A percentile compares a stretch with the other conserved stretches of the same genome.
Conservation (phyloP, 2,888 invertebrate species). For the Lepeophtheirus nordmannii region DNA sequence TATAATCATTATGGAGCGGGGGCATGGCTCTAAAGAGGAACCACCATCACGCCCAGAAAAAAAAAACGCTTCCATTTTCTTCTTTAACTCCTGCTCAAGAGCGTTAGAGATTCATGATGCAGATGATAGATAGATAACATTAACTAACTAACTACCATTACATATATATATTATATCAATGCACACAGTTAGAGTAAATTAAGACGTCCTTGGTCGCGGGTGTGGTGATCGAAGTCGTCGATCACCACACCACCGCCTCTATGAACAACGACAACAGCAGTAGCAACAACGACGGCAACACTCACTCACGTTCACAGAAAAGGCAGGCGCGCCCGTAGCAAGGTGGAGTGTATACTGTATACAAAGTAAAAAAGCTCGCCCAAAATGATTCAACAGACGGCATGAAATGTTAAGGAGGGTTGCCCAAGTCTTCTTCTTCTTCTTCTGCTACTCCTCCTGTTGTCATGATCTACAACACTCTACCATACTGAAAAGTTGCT, state of each 20-base stretch:
- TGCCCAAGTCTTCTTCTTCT: neutral
- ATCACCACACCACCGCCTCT: neutral
- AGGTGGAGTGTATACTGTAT: neutral
- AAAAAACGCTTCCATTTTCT: no score
- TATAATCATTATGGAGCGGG: no score
- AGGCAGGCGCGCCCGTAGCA: neutral
- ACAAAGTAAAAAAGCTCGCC: neutral
- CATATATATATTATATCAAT: no score
- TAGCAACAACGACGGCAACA: constrained; percentile 1
- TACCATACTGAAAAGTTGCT: neutral
- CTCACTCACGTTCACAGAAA: neutral
- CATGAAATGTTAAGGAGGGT: neutral
- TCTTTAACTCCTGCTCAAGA: no score
- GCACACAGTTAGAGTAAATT: neutral
- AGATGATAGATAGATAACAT: no score
- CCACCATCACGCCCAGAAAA: no score
- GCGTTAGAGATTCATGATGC: no score
- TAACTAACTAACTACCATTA: no score
- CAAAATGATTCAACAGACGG: neutral
- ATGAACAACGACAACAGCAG: neutral
- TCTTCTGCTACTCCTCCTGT: neutral
- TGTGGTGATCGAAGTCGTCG: neutral
- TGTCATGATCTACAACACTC: neutral
- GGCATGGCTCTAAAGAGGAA: no score
- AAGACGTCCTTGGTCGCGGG: constrained; percentile 4